Conservation (phyloP, 2,888 invertebrate genomes). For the Nematopogon swammerdamellus region DNA sequence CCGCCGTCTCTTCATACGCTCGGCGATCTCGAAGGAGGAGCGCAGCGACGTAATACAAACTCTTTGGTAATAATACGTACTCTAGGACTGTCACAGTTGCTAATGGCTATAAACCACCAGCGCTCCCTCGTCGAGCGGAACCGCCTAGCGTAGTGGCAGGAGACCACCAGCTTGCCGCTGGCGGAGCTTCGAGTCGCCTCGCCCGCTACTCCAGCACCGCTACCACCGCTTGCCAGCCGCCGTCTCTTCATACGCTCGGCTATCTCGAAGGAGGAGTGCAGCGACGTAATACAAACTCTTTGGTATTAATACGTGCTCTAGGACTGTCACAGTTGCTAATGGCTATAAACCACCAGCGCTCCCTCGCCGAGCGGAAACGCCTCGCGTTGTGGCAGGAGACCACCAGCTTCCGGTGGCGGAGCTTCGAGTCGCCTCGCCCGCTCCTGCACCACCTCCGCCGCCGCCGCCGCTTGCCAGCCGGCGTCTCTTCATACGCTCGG, state of each 20-base stretch:
- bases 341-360: conserved; percentile 94
- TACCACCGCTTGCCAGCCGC: conserved; percentile 15
- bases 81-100: conserved; percentile 70
- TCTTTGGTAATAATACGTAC: too few relatives aligned
- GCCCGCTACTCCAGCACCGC: neutral
- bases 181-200: conserved; percentile 6
- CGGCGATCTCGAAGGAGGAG: conserved; percentile 30
- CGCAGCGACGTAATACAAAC: too few relatives aligned
- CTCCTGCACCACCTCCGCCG: neutral
- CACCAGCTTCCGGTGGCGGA: conserved; percentile 23
- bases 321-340: conserved; percentile 73
- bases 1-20: conserved; percentile 29
- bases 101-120: conserved; percentile 93
- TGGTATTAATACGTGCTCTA: conserved; percentile 50
- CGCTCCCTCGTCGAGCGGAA: conserved; percentile 80
- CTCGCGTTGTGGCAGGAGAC: conserved; percentile 65
- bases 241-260: conserved; percentile 31
- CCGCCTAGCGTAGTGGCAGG: conserved; percentile 64
- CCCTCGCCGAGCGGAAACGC: conserved; percentile 74
- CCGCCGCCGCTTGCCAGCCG: conserved; percentile 16
- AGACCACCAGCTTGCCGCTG: conserved; percentile 35
- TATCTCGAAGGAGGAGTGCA: conserved; percentile 35
- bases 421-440: conserved; percentile 1
- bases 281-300: too few relatives aligned
- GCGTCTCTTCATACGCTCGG: conserved; percentile 30